Evolutionary conservation across 2,113 vertebrate genomes (phyloP).

Genomic region (Coptodon rendalli): DNA sequence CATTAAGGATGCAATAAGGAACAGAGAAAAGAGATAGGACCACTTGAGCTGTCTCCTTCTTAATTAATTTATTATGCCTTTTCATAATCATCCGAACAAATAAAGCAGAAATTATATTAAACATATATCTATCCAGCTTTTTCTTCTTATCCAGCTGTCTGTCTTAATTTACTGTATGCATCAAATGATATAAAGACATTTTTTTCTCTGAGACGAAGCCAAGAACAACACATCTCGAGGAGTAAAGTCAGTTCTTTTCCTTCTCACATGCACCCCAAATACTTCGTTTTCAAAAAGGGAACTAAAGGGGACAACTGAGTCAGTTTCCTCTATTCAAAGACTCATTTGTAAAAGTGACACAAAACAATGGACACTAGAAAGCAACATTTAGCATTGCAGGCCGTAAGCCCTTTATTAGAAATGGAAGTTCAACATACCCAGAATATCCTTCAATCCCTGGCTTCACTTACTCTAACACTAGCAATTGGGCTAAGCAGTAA

Average conservation of each 20-base stretch:
- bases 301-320: not conserved
- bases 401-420: not conserved
- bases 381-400: not conserved
- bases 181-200: not conserved
- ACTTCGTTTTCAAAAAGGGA: not conserved
- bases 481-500: not conserved
- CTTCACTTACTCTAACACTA: not conserved
- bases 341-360: not conserved
- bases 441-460: not conserved
- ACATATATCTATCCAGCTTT: not conserved
- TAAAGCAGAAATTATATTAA: not conserved
- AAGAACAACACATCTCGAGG: not conserved
- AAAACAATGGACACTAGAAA: not conserved
- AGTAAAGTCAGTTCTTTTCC: not conserved
- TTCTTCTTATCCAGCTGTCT: not conserved
- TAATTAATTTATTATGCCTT: constrained; percentile 13
- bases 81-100: constrained; percentile 5
- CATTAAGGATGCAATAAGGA: constrained; percentile 13
- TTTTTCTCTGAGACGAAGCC: not conserved
- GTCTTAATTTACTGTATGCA: not conserved
- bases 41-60: not conserved
- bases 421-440: not conserved
- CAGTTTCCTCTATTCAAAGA: not conserved
- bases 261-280: not conserved
- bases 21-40: constrained; percentile 7